Evolutionary conservation across 2,113 vertebrate species (phyloP).

Genomic region (Gymnogyps californianus): DNA sequence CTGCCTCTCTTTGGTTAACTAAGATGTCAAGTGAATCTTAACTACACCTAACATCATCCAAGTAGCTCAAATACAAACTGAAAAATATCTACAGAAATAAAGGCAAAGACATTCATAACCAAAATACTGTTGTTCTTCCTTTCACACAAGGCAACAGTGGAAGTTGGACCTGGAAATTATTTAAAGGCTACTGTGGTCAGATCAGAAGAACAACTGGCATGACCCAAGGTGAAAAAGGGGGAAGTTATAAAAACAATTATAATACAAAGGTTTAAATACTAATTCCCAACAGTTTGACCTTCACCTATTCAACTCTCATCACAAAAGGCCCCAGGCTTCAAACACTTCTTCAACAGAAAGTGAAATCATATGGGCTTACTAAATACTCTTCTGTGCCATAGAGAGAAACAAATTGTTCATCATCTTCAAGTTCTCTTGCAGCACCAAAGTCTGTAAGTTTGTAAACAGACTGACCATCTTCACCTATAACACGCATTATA

Average conservation of each 20-base stretch:
- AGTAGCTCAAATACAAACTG: neutral
- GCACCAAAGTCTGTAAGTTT: constrained; percentile 98
- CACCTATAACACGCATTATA: constrained; percentile 96
- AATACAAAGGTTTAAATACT: neutral
- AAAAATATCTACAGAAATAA: neutral
- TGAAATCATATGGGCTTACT: constrained; percentile 73
- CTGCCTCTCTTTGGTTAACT: neutral
- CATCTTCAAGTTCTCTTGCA: constrained; percentile 93
- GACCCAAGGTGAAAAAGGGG: neutral
- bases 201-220: neutral
- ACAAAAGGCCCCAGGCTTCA: neutral
- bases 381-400: constrained; percentile 98
- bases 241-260: neutral
- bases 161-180: neutral
- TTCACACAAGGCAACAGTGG: neutral
- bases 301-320: neutral
- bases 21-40: neutral
- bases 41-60: neutral
- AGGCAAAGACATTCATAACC: neutral
- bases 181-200: neutral
- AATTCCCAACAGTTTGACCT: neutral
- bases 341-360: neutral
- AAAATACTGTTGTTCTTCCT: neutral
- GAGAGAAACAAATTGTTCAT: constrained; percentile 98
- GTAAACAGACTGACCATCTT: constrained; percentile 94